These are phyloP conservation scores for Barnardius zonarius DNA, from an alignment of 2,113 vertebrate species.

Conservation along the genomic window DNA sequence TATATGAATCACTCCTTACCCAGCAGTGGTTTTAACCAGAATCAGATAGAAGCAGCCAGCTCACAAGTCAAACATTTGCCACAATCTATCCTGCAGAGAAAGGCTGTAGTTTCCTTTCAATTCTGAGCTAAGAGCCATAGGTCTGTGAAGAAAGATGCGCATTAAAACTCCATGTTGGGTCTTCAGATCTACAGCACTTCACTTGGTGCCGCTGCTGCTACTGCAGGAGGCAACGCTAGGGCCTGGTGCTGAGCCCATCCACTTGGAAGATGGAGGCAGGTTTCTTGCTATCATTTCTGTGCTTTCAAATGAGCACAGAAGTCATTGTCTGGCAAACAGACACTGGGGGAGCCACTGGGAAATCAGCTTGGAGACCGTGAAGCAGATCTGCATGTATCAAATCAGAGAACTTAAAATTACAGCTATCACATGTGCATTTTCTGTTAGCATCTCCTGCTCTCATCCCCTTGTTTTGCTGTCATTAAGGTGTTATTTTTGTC, in stretches of 20 bases:
- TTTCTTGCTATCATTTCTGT: neutral
- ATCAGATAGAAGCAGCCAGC: neutral
- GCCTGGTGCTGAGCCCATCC: neutral
- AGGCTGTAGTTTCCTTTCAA: neutral
- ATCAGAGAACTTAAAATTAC: neutral
- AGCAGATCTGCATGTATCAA: neutral
- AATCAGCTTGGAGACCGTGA: neutral
- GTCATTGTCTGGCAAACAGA: neutral
- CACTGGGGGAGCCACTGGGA: neutral
- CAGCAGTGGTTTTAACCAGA: neutral
- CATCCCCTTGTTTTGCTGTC: neutral
- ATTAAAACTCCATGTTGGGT: neutral
- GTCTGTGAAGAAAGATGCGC: neutral
- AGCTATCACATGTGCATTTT: fast-evolving
- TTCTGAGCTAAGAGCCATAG: neutral
- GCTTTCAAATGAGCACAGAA: neutral
- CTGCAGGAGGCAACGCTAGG: neutral
- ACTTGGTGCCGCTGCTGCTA: neutral
- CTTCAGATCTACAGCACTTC: neutral
- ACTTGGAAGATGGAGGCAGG: neutral
- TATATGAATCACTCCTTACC: neutral
- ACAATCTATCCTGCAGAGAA: neutral
- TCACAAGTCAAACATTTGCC: neutral
- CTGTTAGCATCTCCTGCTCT: neutral
- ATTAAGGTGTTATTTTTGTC: neutral